phyloP scores from a whole-genome alignment of 2,797 vertebrate species.

The Eurystomus glaucurus region DNA sequence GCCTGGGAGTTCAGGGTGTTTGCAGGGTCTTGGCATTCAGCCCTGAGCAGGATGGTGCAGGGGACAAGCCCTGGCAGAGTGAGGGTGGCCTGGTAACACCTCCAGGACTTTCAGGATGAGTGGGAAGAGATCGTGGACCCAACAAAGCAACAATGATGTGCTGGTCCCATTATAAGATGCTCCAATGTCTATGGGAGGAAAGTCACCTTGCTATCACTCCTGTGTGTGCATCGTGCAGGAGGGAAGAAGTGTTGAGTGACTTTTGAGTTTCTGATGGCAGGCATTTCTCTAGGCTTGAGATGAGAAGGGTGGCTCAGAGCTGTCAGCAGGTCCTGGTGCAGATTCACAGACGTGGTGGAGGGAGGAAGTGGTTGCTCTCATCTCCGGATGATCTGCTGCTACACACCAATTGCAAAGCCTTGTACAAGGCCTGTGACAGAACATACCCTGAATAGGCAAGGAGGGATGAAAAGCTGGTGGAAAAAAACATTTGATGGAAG shows the following conservation, averaged over 20 bases:
- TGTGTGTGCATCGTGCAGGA: accelerated
- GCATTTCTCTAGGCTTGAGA: background rate
- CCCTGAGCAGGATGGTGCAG: accelerated
- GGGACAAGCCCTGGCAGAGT: background rate
- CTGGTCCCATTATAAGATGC: background rate
- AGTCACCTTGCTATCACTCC: background rate
- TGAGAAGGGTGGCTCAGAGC: background rate
- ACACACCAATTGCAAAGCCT: background rate
- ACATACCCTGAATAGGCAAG: background rate
- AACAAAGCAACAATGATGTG: background rate
- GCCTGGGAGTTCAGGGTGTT: background rate
- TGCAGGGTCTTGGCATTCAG: background rate
- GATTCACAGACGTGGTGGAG: background rate
- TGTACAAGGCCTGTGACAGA: background rate
- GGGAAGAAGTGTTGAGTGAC: background rate
- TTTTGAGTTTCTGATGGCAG: accelerated
- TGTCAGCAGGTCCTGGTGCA: background rate
- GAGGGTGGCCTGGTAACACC: background rate
- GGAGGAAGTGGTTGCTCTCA: constrained; percentile 66
- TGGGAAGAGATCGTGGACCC: background rate
- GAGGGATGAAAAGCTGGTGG: background rate
- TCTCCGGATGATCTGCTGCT: background rate
- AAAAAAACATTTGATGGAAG: background rate
- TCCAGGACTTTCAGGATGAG: background rate
- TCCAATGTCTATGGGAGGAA: background rate